Evolutionary conservation across 2,888 invertebrate species (phyloP).

Genomic region (Thera britannica): DNA sequence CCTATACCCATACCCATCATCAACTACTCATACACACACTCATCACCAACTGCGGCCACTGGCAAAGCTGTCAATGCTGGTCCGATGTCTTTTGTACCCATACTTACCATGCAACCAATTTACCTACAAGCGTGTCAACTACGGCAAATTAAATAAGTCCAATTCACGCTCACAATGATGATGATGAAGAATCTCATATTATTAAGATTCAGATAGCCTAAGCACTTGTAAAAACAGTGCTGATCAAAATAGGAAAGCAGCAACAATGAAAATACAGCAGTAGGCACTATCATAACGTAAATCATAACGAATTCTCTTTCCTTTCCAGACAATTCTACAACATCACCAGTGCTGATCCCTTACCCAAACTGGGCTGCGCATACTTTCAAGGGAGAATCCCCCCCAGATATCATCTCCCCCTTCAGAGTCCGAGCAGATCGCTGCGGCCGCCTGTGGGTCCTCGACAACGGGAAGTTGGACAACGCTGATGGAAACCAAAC

Average conservation of each 20-base stretch:
- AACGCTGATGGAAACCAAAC: constrained; percentile 79
- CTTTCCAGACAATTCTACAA: constrained; percentile 86
- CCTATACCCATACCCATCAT: no score
- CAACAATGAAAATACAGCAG: no score
- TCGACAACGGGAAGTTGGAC: constrained; percentile 89
- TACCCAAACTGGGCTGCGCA: constrained; percentile 93
- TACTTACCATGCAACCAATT: constrained; percentile 32
- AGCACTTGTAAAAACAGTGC: not conserved
- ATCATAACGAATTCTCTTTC: not conserved
- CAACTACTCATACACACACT: not conserved
- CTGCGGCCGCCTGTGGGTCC: constrained; percentile 91
- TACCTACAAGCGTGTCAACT: no score
- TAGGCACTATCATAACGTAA: not conserved
- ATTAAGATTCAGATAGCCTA: not conserved
- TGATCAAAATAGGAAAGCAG: not conserved
- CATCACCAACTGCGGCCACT: constrained; percentile 53
- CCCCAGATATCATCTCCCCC: constrained; percentile 89
- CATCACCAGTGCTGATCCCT: constrained; percentile 89
- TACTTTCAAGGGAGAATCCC: constrained; percentile 75
- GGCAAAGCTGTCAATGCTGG: constrained; percentile 49
- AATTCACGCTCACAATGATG: no score
- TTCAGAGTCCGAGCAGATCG: constrained; percentile 90
- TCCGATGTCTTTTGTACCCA: constrained; percentile 50
- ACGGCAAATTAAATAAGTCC: no score
- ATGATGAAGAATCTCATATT: not conserved